Base-by-base conservation (phyloP, 2,888 invertebrate species). In the Chloromyia formosa region DNA sequence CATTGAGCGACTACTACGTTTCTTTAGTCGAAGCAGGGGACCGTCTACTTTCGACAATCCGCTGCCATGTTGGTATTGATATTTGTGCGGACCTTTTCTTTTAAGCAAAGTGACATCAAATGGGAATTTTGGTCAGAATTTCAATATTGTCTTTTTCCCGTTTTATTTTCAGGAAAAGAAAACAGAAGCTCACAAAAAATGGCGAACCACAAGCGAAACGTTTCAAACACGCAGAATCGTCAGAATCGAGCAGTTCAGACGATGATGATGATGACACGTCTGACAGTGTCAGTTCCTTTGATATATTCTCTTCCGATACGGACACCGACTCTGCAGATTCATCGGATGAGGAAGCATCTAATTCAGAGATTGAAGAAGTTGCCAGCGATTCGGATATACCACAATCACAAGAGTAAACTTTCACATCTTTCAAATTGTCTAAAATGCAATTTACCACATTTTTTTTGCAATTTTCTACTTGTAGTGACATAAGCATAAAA, bases 401-500 rank as follows among this genome's bases (percentile, higher is more conserved):
- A 14, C 53, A 18, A 27, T 27, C 49, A 35, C 71, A 71, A 58
- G 58, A 71, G 71, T 71, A 71, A 56, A 20, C 7, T 7, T 49
- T 49, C 49, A 49, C 16, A 49, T 49, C 16, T 49, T 49, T 49
- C 2, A 10, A 18, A 23, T 23, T 58, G 22, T 5, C 9, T 58
- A 12, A 58, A 9, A 58, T n/a, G n/a, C n/a, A n/a, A n/a, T n/a
- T n/a, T n/a, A n/a, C n/a, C n/a, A n/a, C n/a, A n/a, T n/a, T n/a
- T n/a, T n/a, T n/a, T 53, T 53, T 53, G 4, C 22, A 16, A 20
- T 20, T 56, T 16, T 4, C 27, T 35, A 35, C 27, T 71, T 71
- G 1, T 40, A 71, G 71, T 58, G 71, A 71, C 18, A 71, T 71
- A 10, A 71, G 71, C 22, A 71, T 71, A 16, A 71, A 71, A 40